Conservation (phyloP, 2,797 vertebrate species). For the Borostomias antarcticus region DNA sequence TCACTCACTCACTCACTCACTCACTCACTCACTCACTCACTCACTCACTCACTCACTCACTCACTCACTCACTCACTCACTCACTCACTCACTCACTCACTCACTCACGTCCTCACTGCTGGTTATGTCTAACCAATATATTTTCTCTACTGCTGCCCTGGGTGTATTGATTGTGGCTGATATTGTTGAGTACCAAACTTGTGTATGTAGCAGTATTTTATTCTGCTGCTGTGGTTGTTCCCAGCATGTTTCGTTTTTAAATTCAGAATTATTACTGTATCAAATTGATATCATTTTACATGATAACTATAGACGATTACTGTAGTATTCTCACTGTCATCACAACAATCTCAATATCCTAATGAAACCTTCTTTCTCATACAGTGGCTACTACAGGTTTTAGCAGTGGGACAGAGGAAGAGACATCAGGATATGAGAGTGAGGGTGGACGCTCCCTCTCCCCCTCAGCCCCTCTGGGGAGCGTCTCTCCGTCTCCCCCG, state of each 20-base stretch:
- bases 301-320: not conserved
- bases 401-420: slow-evolving; percentile 72
- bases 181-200: too few species aligned
- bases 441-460: slow-evolving; percentile 69
- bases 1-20: not conserved
- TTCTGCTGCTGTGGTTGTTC: not conserved
- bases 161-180: too few species aligned
- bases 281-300: not conserved
- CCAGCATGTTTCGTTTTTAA: not conserved
- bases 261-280: too few species aligned
- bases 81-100: not conserved
- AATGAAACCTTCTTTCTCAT: slow-evolving; percentile 14
- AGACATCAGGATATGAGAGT: slow-evolving; percentile 79
- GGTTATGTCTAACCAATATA: too few species aligned
- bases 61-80: not conserved
- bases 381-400: slow-evolving; percentile 58
- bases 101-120: not conserved
- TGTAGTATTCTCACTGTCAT: not conserved
- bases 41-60: not conserved
- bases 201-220: too few species aligned
- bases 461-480: slow-evolving; percentile 33
- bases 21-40: not conserved
- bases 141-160: too few species aligned
- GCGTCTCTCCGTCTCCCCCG: slow-evolving; percentile 29
- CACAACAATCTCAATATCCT: too few species aligned